These are phyloP conservation scores for Cheilosia pagana DNA, from an alignment of 2,888 invertebrate species.

Conservation along the genomic window DNA sequence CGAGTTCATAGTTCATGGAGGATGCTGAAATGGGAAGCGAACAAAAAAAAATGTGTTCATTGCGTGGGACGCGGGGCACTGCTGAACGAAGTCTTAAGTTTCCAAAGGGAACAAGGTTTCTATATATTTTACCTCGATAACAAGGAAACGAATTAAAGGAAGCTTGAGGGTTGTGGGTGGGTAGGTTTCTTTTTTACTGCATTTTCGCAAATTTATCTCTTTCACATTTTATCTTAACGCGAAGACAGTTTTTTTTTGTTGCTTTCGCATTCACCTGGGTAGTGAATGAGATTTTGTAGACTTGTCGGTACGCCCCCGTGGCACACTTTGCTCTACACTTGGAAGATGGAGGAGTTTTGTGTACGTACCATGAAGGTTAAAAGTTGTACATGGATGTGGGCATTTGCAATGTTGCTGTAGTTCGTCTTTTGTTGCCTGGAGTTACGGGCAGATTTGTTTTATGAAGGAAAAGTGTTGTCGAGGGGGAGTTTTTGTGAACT, in stretches of 20 bases:
- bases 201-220: constrained; percentile 51
- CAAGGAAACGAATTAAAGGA: constrained; percentile 61
- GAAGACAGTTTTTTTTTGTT: background rate
- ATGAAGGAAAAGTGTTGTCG: constrained; percentile 21
- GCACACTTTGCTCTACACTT: constrained; percentile 23
- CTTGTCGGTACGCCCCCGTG: constrained; percentile 27
- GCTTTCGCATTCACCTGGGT: background rate
- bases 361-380: constrained; percentile 40
- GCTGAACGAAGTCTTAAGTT: constrained; percentile 17
- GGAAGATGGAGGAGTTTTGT: constrained; percentile 12
- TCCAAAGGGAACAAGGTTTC: constrained; percentile 9
- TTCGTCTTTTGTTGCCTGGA: constrained; percentile 31
- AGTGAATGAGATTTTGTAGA: constrained; percentile 40
- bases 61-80: constrained; percentile 8
- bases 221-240: constrained; percentile 26
- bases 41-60: constrained; percentile 1
- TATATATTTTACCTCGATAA: constrained; percentile 44
- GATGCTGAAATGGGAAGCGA: background rate
- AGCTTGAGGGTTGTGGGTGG: constrained; percentile 21
- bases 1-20: constrained; percentile 31
- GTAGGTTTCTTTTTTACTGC: constrained; percentile 32
- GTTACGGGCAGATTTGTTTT: constrained; percentile 24
- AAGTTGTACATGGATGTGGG: constrained; percentile 28
- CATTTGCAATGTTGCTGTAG: constrained; percentile 10
- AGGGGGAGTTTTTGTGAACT: background rate